A percentile compares a stretch with the other conserved stretches of the same genome.
Evolutionary conservation across 2,888 invertebrate genomes (phyloP).

Genomic region (Athalia circularis): DNA sequence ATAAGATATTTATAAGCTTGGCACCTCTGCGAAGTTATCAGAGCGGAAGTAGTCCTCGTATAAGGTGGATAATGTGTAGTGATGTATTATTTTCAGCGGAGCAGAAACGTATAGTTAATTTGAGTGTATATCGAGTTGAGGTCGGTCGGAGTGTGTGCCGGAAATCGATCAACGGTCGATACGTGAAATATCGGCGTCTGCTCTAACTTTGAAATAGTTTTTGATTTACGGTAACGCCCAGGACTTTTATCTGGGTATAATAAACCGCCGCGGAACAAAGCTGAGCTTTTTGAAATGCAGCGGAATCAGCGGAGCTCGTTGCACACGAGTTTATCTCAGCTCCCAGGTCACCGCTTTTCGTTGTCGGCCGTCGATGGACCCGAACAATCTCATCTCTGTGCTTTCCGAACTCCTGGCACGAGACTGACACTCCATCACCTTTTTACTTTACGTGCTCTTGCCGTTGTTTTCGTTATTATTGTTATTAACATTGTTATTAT

Average conservation of each 20-base stretch:
- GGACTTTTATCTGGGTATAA: slow-evolving; percentile 32
- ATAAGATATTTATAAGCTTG: neutral
- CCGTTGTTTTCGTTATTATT: no score
- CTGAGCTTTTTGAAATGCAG: slow-evolving; percentile 38
- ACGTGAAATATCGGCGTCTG: slow-evolving; percentile 23
- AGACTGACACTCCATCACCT: neutral
- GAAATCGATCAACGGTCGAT: slow-evolving; percentile 17
- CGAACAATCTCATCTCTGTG: slow-evolving; percentile 10
- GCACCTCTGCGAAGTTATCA: slow-evolving; percentile 3
- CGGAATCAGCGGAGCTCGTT: slow-evolving; percentile 34
- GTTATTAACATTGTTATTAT: no score
- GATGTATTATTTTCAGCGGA: neutral
- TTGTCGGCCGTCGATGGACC: slow-evolving; percentile 22
- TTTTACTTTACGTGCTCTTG: neutral
- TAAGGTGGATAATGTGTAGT: neutral
- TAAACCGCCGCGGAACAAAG: slow-evolving; percentile 14
- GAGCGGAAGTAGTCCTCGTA: slow-evolving; percentile 7
- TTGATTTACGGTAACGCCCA: slow-evolving; percentile 29
- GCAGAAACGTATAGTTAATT: neutral
- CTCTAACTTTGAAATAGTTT: slow-evolving; percentile 29
- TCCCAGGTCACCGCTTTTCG: slow-evolving; percentile 34
- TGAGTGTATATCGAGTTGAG: neutral
- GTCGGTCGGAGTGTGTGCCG: neutral
- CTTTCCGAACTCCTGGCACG: no score
- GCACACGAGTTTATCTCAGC: slow-evolving; percentile 27